phyloP scores from a whole-genome alignment of 2,888 invertebrate species.

The Blomia tropicalis region DNA sequence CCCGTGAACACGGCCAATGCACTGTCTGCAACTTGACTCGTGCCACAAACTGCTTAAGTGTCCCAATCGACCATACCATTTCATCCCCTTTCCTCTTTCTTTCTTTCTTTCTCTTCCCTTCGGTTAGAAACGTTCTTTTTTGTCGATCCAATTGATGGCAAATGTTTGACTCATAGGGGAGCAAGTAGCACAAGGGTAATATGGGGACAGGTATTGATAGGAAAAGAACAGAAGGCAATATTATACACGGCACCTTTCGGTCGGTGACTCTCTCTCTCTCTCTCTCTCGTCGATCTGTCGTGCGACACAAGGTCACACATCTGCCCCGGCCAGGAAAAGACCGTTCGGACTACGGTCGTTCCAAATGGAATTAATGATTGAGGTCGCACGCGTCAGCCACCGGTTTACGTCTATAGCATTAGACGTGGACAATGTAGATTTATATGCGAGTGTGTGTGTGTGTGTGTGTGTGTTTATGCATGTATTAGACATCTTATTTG shows the following conservation, averaged over 20 bases:
- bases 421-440: not conserved
- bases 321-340: not conserved
- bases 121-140: not conserved
- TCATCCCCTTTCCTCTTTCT: too few species aligned
- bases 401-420: not conserved
- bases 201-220: not conserved
- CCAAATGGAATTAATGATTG: not conserved
- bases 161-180: too few species aligned
- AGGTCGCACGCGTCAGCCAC: not conserved
- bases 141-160: not conserved
- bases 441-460: too few species aligned
- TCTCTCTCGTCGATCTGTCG: too few species aligned
- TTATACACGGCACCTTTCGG: too few species aligned
- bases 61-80: too few species aligned
- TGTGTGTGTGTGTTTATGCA: too few species aligned
- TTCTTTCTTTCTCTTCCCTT: too few species aligned
- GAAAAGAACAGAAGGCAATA: not conserved
- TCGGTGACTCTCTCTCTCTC: not conserved
- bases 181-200: not conserved
- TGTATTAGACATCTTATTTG: not conserved
- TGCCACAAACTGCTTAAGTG: not conserved
- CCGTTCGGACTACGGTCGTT: not conserved
- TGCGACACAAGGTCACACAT: not conserved
- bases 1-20: not conserved
- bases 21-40: slow-evolving; percentile 13